phyloP scores from a whole-genome alignment of 2,113 vertebrate species.

The Sinocyclocheilus maitianheensis region DNA sequence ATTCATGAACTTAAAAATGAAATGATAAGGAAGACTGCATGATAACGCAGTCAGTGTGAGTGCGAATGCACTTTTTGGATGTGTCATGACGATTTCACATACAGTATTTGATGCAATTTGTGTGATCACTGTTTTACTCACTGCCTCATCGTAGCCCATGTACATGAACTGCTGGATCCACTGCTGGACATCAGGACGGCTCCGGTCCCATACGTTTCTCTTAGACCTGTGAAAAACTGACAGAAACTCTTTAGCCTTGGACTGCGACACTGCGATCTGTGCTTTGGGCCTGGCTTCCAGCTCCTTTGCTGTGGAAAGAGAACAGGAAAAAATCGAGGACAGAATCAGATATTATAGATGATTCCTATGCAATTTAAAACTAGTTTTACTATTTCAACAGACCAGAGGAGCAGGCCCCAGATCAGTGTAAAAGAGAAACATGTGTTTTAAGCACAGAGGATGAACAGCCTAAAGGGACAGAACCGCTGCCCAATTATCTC shows the following conservation, averaged over 20 bases:
- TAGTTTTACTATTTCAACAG: not conserved
- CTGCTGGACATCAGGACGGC: no score
- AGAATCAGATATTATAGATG: not conserved
- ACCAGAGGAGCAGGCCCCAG: not conserved
- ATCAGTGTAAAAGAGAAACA: not conserved
- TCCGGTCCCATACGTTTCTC: conserved; percentile 79
- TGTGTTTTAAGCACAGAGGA: not conserved
- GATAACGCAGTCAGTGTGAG: no score
- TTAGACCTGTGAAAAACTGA: conserved; percentile 70
- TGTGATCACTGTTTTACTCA: no score
- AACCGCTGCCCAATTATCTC: conserved; percentile 26
- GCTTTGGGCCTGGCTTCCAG: conserved; percentile 37
- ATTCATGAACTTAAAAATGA: no score
- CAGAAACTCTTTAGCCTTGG: conserved; percentile 80
- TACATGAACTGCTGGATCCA: no score
- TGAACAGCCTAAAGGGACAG: conserved; percentile 7
- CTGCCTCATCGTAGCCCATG: no score
- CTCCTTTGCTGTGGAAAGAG: not conserved
- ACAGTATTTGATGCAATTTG: no score
- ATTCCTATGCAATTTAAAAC: not conserved
- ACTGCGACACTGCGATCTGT: conserved; percentile 64
- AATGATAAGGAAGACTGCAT: no score
- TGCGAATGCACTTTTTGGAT: no score
- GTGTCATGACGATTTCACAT: no score
- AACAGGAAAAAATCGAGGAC: not conserved